Base-by-base conservation (phyloP, 2,113 vertebrate species). In the Ameiurus melas region DNA sequence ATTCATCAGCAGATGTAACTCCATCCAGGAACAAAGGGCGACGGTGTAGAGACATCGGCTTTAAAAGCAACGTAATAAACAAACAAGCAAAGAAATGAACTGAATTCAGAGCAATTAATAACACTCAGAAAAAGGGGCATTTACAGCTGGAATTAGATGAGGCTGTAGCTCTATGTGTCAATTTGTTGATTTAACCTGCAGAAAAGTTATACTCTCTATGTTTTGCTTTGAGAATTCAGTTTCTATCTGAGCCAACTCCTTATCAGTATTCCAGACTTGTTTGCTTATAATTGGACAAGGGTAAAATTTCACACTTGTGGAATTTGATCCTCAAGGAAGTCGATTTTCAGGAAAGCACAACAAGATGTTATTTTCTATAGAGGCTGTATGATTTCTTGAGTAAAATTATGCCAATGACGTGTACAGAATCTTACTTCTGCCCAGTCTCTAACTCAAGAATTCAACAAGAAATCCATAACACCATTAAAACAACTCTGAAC, bases 1-100 rank as follows among this genome's bases (percentile, higher is more conserved):
- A 78, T 83, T 87, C 22, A 75, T 83, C 55, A 85, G 66, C 14
- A 85, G 75, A 27, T 47, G 73, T 47, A 85, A 83, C 68, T 70
- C 33, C 81, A 71, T 66, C 51, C 84, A 83, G 36, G 47, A 88
- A 78, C 47, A 85, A 86, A 71, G 47, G 66, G 58, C 19, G 30
- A 14, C 25, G 25, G 75, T 55, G 57, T 55, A 39, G 27, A 75
- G 39, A 25, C 39, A 71, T 58, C 43, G 19, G 75, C 20, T 90
- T 60, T 8, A 87, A 89, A 85, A 86, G 10, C 58, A 79, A n/a
- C 36, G 73, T 30, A 51, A 70, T 62, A 39, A 60, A 12, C 25
- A n/a, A 77, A 85, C 8, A 78, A 77, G 53, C 53, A 62, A 64
- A 70, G 14, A 30, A 86, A 6, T 57, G 43, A 58, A 83, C 17